Evolutionary conservation across 2,113 vertebrate species (phyloP).

Genomic region (Malurus elegans): DNA sequence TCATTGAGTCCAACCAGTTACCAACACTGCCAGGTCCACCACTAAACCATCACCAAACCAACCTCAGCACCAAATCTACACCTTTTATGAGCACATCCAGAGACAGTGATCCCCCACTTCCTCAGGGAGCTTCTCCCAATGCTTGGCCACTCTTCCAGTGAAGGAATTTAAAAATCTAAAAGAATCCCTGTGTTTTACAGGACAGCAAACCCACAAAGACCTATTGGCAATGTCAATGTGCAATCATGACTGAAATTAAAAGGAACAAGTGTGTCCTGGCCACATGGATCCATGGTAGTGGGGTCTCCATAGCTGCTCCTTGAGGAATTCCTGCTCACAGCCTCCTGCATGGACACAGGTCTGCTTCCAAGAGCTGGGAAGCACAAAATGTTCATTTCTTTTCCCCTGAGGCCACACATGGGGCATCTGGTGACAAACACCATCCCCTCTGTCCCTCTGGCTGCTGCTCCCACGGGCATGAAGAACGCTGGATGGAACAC

Average conservation of each 20-base stretch:
- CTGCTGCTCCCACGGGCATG: background rate
- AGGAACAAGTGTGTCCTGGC: background rate
- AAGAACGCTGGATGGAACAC: background rate
- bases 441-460: background rate
- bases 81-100: background rate
- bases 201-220: background rate
- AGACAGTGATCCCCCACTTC: background rate
- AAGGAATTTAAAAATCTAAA: background rate
- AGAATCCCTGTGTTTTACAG: background rate
- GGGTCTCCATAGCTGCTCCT: background rate
- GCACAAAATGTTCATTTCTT: background rate
- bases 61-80: background rate
- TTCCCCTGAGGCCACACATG: fast-evolving
- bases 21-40: background rate
- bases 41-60: background rate
- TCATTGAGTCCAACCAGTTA: background rate
- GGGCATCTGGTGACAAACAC: background rate
- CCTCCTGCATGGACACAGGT: background rate
- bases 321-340: background rate
- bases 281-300: background rate
- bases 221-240: background rate
- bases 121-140: background rate
- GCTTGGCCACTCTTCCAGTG: background rate
- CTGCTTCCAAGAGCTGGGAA: background rate
- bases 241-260: background rate